phyloP scores from a whole-genome alignment of 2,113 vertebrate species.

The Cephalopterus ornatus region DNA sequence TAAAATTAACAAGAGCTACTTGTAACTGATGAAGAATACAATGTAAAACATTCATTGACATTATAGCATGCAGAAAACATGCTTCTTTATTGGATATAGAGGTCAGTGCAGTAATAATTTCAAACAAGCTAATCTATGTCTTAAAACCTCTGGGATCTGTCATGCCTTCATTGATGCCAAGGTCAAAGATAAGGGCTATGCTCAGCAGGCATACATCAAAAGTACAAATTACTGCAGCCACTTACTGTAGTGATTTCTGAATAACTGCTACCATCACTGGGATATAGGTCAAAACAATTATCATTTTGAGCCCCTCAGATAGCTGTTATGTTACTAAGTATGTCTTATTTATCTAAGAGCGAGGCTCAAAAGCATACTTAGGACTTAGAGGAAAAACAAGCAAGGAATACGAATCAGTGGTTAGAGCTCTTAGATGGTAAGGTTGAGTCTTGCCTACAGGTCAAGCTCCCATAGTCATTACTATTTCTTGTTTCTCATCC shows the following conservation, averaged over 20 bases:
- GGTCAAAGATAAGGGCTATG: background rate
- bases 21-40: background rate
- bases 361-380: background rate
- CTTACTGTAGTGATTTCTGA: background rate
- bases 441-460: background rate
- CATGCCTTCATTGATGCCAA: background rate
- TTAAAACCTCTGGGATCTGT: background rate
- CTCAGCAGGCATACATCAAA: background rate
- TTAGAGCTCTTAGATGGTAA: background rate
- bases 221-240: background rate
- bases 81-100: background rate
- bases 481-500: background rate
- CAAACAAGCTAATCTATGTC: background rate
- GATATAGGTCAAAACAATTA: constrained; percentile 3
- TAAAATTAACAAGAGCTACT: background rate
- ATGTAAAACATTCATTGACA: background rate
- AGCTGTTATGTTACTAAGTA: background rate
- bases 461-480: background rate
- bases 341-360: background rate
- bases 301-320: background rate
- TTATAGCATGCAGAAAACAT: background rate
- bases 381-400: background rate
- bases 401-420: background rate
- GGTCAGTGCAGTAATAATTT: background rate
- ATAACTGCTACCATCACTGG: background rate